Percentiles rank a stretch among this genome's conserved stretches.
These are phyloP conservation scores for Medauroidea extradentata DNA, from an alignment of 1,140 invertebrate genomes.

Conservation along the genomic window DNA sequence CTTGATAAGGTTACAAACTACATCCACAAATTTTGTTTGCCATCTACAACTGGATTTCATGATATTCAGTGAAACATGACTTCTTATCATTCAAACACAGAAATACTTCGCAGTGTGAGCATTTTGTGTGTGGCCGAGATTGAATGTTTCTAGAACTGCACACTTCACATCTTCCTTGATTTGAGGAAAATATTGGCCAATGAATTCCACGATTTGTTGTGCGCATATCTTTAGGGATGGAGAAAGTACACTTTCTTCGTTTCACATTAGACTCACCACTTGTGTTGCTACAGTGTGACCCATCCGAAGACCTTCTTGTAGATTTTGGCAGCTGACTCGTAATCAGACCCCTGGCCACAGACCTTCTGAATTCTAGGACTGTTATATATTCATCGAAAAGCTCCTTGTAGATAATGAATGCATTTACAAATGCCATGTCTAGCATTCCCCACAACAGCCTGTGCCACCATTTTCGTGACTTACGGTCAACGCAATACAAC, in stretches of 20 bases:
- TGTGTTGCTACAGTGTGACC: too few species aligned
- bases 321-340: conserved; percentile 1
- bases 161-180: conserved; percentile 18
- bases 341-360: conserved; percentile 8
- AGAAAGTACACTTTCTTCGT: conserved; percentile 5
- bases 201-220: conserved; percentile 14
- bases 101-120: conserved; percentile 11
- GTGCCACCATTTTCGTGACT: conserved; percentile 39
- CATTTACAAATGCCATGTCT: conserved; percentile 29
- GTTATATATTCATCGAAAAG: conserved; percentile 4
- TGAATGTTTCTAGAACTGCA: conserved; percentile 19
- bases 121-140: conserved; percentile 8
- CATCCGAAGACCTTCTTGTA: too few species aligned
- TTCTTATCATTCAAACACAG: conserved; percentile 10
- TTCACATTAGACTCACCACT: too few species aligned
- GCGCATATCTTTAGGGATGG: conserved; percentile 4
- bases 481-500: conserved; percentile 34
- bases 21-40: too few species aligned
- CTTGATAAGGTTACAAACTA: too few species aligned
- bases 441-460: conserved; percentile 36
- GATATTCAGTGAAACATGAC: conserved; percentile 10
- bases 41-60: too few species aligned
- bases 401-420: conserved; percentile 28
- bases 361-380: conserved; percentile 5
- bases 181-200: conserved; percentile 10